These are phyloP conservation scores for Drosophila baimaii DNA, from an alignment of 1,140 invertebrate genomes.

Conservation along the genomic window DNA sequence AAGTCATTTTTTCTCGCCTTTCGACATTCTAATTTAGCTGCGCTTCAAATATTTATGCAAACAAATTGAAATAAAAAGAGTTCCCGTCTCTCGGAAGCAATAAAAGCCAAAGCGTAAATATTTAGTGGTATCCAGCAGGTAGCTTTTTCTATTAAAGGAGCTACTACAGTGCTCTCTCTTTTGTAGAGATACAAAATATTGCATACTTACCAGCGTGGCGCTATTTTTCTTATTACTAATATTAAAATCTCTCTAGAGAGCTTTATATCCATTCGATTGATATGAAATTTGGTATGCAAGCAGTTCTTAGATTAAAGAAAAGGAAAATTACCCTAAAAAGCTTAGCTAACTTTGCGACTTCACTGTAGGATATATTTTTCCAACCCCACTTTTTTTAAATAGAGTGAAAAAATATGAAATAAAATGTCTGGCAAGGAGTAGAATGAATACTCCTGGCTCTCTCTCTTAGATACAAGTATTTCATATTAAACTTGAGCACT, in stretches of 20 bases:
- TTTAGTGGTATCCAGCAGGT: slow-evolving; percentile 55
- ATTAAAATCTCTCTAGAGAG: background rate
- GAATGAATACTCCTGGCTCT: background rate
- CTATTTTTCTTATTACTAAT: no score
- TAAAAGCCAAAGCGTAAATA: slow-evolving; percentile 76
- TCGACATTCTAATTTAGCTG: slow-evolving; percentile 78
- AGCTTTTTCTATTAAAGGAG: slow-evolving; percentile 14
- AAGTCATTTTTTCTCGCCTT: slow-evolving; percentile 64
- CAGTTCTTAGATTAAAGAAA: background rate
- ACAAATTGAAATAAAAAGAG: slow-evolving; percentile 82
- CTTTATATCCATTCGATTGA: background rate
- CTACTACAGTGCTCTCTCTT: background rate
- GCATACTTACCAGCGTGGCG: background rate
- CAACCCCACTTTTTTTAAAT: background rate
- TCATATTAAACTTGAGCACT: slow-evolving; percentile 47
- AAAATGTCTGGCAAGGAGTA: slow-evolving; percentile 20
- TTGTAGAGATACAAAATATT: background rate
- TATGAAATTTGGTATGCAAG: no score
- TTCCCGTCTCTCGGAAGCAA: slow-evolving; percentile 68
- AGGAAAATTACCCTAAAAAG: no score
- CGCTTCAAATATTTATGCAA: slow-evolving; percentile 81
- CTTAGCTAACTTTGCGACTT: background rate
- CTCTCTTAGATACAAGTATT: slow-evolving; percentile 37
- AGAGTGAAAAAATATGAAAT: slow-evolving; percentile 50
- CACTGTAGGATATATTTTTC: slow-evolving; percentile 9